Conservation (phyloP, 2,113 vertebrate genomes). For the Peromyscus leucopus region DNA sequence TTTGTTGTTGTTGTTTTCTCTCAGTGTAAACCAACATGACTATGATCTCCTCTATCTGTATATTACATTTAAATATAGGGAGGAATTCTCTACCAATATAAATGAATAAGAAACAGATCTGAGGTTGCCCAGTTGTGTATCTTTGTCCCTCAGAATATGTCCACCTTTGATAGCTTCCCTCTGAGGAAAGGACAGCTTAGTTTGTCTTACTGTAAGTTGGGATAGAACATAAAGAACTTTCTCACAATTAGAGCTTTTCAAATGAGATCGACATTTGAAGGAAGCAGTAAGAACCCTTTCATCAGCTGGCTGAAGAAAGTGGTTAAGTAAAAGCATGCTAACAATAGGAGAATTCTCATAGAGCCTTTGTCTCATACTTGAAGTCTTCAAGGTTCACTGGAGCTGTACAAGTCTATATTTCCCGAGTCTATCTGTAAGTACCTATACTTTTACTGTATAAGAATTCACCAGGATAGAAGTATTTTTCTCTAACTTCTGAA, state of each 20-base stretch:
- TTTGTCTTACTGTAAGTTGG: neutral
- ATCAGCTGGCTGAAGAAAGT: slow-evolving; percentile 23
- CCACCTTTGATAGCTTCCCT: neutral
- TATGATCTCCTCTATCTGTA: neutral
- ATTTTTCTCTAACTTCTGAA: slow-evolving; percentile 53
- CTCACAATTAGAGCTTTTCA: slow-evolving; percentile 48
- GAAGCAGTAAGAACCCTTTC: slow-evolving; percentile 48
- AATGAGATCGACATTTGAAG: slow-evolving; percentile 29
- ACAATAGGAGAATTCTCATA: neutral
- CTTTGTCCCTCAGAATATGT: neutral
- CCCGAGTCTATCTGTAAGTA: neutral
- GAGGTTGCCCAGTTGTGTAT: neutral
- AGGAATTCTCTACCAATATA: neutral
- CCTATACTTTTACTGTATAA: neutral
- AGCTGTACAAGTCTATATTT: neutral
- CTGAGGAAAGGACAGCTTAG: neutral
- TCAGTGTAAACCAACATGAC: neutral
- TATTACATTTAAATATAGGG: neutral
- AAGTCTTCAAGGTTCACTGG: neutral
- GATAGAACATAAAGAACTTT: slow-evolving; percentile 27
- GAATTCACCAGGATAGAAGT: neutral
- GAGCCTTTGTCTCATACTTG: neutral
- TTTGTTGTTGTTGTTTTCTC: neutral
- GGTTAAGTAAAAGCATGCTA: neutral
- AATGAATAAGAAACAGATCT: neutral